Evolutionary conservation across 37 sponge, comb jelly and placozoan genomes (phyloP).

Genomic region (Beroe ovata): DNA sequence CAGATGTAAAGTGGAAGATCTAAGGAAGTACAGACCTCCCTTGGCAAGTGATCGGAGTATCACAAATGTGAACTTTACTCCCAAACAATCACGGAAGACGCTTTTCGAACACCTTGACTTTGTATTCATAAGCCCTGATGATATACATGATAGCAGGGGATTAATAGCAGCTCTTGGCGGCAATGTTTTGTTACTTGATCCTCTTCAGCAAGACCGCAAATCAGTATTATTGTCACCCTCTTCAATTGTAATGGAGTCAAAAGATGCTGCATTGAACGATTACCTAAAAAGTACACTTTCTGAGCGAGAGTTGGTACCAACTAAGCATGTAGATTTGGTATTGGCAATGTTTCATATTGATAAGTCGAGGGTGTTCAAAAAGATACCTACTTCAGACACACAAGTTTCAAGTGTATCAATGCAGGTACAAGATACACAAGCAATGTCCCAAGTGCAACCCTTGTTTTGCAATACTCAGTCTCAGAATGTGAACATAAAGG

Average conservation of each 20-base stretch:
- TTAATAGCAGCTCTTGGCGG: neutral
- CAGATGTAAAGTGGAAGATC: neutral
- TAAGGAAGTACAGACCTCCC: neutral
- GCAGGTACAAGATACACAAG: neutral
- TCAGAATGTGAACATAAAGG: neutral
- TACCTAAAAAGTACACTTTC: neutral
- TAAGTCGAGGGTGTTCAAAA: conserved; percentile 1
- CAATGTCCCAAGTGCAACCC: neutral
- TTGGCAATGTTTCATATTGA: conserved; percentile 21
- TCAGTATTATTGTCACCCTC: neutral
- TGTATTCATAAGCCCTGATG: neutral
- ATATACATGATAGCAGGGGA: neutral
- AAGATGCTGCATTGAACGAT: neutral
- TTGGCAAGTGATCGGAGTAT: neutral
- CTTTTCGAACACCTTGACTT: neutral
- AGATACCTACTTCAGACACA: neutral
- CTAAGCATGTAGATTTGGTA: neutral
- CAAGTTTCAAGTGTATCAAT: neutral
- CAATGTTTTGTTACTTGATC: neutral
- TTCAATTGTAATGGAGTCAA: conserved; percentile 47
- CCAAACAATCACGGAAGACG: neutral
- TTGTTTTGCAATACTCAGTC: neutral
- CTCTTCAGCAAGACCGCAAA: neutral
- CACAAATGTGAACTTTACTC: neutral
- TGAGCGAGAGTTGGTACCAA: conserved; percentile 19